phyloP scores from a whole-genome alignment of 2,888 invertebrate species.

The Epistrophella euchroma region DNA sequence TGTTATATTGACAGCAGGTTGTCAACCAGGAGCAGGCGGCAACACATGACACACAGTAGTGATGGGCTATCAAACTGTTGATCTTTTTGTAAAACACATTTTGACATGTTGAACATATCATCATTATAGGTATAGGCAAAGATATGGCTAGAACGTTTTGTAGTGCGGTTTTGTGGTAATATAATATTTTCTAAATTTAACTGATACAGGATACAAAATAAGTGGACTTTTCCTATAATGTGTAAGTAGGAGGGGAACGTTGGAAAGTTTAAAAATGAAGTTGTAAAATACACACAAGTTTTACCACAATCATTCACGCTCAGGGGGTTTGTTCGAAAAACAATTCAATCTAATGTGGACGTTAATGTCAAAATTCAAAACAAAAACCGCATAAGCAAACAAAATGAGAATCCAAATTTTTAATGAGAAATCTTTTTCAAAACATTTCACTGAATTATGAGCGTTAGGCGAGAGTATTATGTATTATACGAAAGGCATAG shows the following conservation, averaged over 20 bases:
- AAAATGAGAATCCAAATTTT: neutral
- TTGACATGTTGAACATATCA: constrained; percentile 18
- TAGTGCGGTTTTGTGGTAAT: constrained; percentile 4
- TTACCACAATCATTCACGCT: neutral
- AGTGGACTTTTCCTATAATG: neutral
- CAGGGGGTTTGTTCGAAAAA: neutral
- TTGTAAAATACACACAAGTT: neutral
- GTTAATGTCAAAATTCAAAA: neutral
- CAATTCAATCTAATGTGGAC: neutral
- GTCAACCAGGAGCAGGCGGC: constrained; percentile 6
- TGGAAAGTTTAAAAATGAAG: neutral
- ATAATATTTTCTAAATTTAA: constrained; percentile 5
- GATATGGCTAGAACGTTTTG: neutral
- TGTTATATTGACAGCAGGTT: constrained; percentile 23
- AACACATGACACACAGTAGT: neutral
- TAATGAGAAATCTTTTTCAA: neutral
- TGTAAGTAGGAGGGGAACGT: neutral
- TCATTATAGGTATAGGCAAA: neutral
- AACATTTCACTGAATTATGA: too few species aligned
- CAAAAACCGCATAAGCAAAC: too few species aligned
- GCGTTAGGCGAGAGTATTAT: too few species aligned
- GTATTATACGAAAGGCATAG: too few species aligned
- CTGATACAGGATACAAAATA: neutral
- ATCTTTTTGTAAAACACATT: constrained; percentile 20
- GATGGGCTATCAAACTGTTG: constrained; percentile 27